Evolutionary conservation across 2,797 vertebrate genomes (phyloP), one percentile per base, ranked within the genome.

Genomic region (Mergus octosetaceus): DNA sequence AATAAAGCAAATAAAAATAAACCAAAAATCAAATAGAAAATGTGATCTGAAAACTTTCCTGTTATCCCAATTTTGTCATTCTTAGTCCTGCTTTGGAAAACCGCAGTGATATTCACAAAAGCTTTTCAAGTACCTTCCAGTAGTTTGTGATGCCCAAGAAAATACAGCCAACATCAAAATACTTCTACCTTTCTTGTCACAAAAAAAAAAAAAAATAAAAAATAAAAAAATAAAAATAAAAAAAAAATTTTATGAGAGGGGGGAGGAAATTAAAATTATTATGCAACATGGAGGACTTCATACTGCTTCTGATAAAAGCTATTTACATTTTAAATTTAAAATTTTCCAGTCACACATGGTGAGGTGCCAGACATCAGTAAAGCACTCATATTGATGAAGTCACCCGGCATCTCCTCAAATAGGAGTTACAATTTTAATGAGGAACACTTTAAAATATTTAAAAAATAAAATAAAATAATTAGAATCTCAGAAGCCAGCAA

Each of bases 201-300:
- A 66, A n/a, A n/a, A n/a, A n/a, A n/a, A n/a, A n/a, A n/a, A n/a
- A n/a, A n/a, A n/a, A n/a, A n/a, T n/a, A n/a, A n/a, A n/a, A n/a
- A n/a, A n/a, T n/a, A n/a, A n/a, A n/a, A n/a, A n/a, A n/a, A n/a
- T n/a, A n/a, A n/a, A n/a, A n/a, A n/a, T n/a, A n/a, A n/a, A n/a
- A n/a, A n/a, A n/a, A n/a, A n/a, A n/a, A n/a, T 43, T 79, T 78
- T 43, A 20, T 4, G 10, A 19, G 10, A 51, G 12, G 11, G 16
- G 9, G 24, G 11, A 9, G 6, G 14, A 8, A 5, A 21, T 41
- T 13, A 49, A 65, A 70, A 65, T 27, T 45, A 30, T 45, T 47
- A 16, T 3, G 8, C 64, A 47, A 47, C 1, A 0, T 21, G 30
- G 38, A 60, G 5, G 5, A 53, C 62, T 39, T n/a, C 8, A 2